phyloP scores from a whole-genome alignment of 2,797 vertebrate species.

The Acanthurus leucopareius region DNA sequence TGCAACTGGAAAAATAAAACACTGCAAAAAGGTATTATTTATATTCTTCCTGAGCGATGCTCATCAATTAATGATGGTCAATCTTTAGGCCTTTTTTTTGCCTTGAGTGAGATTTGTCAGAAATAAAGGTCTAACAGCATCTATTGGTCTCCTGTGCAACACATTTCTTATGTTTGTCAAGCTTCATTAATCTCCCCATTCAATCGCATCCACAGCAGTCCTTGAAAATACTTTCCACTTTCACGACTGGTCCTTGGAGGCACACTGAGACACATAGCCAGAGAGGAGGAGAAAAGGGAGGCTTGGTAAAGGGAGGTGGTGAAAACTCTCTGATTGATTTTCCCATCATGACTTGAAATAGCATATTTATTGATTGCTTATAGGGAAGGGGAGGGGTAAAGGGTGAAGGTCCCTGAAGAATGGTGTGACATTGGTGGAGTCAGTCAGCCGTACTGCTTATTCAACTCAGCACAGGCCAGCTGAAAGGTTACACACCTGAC shows the following conservation, averaged over 20 bases:
- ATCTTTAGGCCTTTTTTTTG: conserved; percentile 21
- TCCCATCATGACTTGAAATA: conserved; percentile 82
- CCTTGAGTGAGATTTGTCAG: conserved; percentile 44
- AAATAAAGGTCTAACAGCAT: conserved; percentile 60
- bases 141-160: conserved; percentile 55
- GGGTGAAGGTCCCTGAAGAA: conserved; percentile 50
- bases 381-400: conserved; percentile 52
- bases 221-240: conserved; percentile 80
- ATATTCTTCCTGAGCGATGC: conserved; percentile 1
- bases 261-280: conserved; percentile 42
- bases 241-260: conserved; percentile 73
- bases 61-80: conserved; percentile 49
- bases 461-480: conserved; percentile 19
- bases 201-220: conserved; percentile 68
- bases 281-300: conserved; percentile 33
- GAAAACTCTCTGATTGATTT: conserved; percentile 80
- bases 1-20: conserved; percentile 1
- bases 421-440: conserved; percentile 38
- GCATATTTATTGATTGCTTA: conserved; percentile 84
- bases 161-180: conserved; percentile 68
- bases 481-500: neutral
- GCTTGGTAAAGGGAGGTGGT: conserved; percentile 11
- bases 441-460: conserved; percentile 11
- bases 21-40: neutral
- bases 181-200: conserved; percentile 78